phyloP scores from a whole-genome alignment of 1,140 invertebrate species.

The Tetragnatha versicolor region DNA sequence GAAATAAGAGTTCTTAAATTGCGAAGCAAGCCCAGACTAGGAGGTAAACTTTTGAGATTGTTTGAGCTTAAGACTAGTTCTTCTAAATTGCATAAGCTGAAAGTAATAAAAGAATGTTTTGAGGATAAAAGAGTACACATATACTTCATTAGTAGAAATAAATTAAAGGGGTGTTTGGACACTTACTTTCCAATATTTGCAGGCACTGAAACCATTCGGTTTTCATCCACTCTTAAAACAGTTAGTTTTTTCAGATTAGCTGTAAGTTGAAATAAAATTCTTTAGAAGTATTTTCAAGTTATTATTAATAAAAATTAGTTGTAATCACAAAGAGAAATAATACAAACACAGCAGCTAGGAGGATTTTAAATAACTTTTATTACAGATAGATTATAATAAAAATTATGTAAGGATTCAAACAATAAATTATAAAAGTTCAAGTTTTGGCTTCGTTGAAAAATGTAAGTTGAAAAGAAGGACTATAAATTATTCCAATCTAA shows the following conservation, averaged over 20 bases:
- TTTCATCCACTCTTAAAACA: conserved; percentile 87
- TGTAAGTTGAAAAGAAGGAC: no score
- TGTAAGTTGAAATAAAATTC: conserved; percentile 10
- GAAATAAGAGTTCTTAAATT: conserved; percentile 86
- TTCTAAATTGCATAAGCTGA: conserved; percentile 79
- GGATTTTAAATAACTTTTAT: neutral
- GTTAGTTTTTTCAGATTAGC: conserved; percentile 82
- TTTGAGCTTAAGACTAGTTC: conserved; percentile 90
- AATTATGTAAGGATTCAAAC: no score
- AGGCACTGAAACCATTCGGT: conserved; percentile 82
- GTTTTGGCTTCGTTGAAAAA: no score
- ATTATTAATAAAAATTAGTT: neutral
- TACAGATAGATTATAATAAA: neutral
- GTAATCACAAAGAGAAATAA: no score
- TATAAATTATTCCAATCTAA: no score
- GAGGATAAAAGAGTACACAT: no score
- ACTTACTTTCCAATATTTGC: conserved; percentile 66
- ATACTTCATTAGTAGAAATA: no score
- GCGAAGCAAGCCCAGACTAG: conserved; percentile 83
- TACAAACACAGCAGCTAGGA: neutral
- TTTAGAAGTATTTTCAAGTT: no score
- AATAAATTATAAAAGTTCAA: no score
- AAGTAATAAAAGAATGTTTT: conserved; percentile 27
- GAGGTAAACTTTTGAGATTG: conserved; percentile 80
- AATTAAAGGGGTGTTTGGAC: no score